A percentile compares a stretch with the other conserved stretches of the same genome.
phyloP scores from a whole-genome alignment of 2,113 vertebrate species.

The Arothron firmamentum region DNA sequence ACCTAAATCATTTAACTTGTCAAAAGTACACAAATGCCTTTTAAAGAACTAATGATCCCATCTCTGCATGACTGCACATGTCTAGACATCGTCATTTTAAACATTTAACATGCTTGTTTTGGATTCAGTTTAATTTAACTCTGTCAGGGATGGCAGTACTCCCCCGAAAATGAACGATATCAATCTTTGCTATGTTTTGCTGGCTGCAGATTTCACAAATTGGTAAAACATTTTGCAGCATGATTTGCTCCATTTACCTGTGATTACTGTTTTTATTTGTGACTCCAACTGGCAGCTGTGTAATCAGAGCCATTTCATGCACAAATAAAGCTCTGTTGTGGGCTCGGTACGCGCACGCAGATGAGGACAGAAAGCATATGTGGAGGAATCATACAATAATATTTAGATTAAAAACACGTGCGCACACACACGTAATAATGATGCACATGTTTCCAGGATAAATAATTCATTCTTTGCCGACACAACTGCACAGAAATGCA shows the following conservation, averaged over 20 bases:
- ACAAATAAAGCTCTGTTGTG: slow-evolving; percentile 5
- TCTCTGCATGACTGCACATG: too few species aligned
- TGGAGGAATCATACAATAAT: neutral
- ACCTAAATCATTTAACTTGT: too few species aligned
- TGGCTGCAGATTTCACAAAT: slow-evolving; percentile 37
- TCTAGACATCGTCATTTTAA: too few species aligned
- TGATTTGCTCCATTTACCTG: slow-evolving; percentile 46
- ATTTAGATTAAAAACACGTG: neutral
- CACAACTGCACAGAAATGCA: neutral
- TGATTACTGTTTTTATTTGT: slow-evolving; percentile 33
- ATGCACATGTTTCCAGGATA: too few species aligned
- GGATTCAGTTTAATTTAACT: too few species aligned
- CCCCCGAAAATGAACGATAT: slow-evolving; percentile 6
- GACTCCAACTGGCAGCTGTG: slow-evolving; percentile 33
- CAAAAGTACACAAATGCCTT: too few species aligned
- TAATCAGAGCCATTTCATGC: slow-evolving; percentile 37
- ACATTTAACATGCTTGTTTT: too few species aligned
- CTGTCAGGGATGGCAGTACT: too few species aligned
- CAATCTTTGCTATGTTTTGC: slow-evolving; percentile 14
- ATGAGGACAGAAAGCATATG: neutral
- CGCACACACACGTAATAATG: neutral
- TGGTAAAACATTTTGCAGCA: slow-evolving; percentile 34
- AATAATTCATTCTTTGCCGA: too few species aligned
- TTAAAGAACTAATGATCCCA: too few species aligned
- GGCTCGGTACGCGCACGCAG: neutral